phyloP scores from a whole-genome alignment of 2,113 vertebrate genomes.

The Terrapene triunguis region DNA sequence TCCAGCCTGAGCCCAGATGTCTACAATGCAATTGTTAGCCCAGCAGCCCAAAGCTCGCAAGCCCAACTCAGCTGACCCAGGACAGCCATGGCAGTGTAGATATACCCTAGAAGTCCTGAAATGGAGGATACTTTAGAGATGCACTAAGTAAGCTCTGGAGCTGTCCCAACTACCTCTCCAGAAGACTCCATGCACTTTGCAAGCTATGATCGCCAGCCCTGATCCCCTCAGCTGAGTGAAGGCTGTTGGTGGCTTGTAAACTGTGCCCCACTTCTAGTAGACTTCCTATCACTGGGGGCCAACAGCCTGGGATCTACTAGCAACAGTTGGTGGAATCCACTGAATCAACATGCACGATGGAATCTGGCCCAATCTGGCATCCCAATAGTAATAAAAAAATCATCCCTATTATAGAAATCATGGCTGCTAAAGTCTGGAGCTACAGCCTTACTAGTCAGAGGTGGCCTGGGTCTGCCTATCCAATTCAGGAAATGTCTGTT shows the following conservation, averaged over 20 bases:
- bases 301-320: background rate
- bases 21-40: background rate
- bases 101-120: rapidly evolving
- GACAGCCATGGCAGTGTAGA: background rate
- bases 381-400: background rate
- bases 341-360: background rate
- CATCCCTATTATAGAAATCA: background rate
- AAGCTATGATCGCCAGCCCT: background rate
- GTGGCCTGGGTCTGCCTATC: background rate
- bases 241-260: background rate
- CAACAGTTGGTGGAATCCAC: background rate
- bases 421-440: background rate
- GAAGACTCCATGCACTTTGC: background rate
- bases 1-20: no score
- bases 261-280: background rate
- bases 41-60: background rate
- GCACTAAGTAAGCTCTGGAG: background rate
- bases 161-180: background rate
- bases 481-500: background rate
- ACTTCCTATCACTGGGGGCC: rapidly evolving
- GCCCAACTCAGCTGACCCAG: background rate
- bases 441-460: background rate
- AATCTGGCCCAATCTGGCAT: background rate
- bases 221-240: background rate
- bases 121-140: background rate